Base-by-base conservation (phyloP, 2,113 vertebrate species). In the Cricetomys ansorgei region DNA sequence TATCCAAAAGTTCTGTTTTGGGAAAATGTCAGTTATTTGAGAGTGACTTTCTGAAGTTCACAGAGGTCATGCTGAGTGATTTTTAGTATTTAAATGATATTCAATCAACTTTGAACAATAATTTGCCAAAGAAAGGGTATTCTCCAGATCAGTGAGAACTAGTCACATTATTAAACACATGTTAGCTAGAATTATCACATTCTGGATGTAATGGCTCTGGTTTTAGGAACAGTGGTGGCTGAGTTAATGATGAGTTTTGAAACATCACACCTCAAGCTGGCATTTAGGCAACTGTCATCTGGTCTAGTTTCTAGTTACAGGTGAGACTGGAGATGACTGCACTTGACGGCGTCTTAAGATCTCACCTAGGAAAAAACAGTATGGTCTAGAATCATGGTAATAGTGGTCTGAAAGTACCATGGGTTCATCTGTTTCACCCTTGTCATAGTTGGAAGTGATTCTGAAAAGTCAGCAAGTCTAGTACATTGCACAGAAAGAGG, bases 81-180 rank as follows among this genome's bases (percentile, higher is more conserved):
- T 88, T 69, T 94, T 89, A 87, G 4, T 75, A 84, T 88, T 73
- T 73, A 64, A 92, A 31, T 90, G 85, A 65, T 23, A 88, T 45
- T 88, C 62, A 37, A 57, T n/a, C 43, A 57, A 40, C 50, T 55
- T 27, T 25, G 43, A 50, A 55, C 37, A 87, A 19, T 7, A 50
- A 27, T 40, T 92, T 91, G 91, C 1, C 79, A 69, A 83, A 96
- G 48, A 83, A 92, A 95, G 72, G 53, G 70, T 15, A 77, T 67
- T 69, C 1, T 80, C 34, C 5, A 91, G 55, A 65, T 88, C 19
- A 65, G 87, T 79, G 67, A 91, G 53, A 76, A 77, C 57, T 43
- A 64, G 9, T 45, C 55, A 76, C 34, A 70, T 17, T 83, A 72
- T 81, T 16, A 92, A 87, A 43, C 13, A 45, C 87, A 76, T 19